Percentiles rank a stretch among this genome's conserved stretches.
These are phyloP conservation scores for Bos javanicus DNA, from an alignment of 2,113 vertebrate genomes.

Conservation along the genomic window DNA sequence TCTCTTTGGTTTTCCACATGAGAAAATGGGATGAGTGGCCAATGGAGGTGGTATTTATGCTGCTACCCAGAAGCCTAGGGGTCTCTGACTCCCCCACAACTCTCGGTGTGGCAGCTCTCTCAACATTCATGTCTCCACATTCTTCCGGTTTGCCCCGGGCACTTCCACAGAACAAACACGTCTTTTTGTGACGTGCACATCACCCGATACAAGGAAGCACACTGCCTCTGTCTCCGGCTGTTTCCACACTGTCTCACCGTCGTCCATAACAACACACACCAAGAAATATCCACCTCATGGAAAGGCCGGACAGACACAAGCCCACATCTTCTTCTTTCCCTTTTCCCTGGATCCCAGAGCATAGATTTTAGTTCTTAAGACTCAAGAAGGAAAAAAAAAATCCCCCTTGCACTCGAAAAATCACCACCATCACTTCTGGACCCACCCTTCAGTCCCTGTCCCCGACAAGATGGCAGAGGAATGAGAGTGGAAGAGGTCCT, in stretches of 20 bases:
- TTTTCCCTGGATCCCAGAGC: background rate
- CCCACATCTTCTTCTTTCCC: slow-evolving; percentile 23
- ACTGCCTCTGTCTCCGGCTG: background rate
- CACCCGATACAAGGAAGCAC: background rate
- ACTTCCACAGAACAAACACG: slow-evolving; percentile 48
- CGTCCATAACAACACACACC: background rate
- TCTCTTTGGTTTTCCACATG: slow-evolving; percentile 62
- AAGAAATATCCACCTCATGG: background rate
- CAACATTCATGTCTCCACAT: slow-evolving; percentile 37
- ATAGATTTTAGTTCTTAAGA: background rate
- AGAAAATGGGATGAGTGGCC: slow-evolving; percentile 74
- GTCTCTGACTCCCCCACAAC: slow-evolving; percentile 64
- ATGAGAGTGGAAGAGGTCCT: background rate
- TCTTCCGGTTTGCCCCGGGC: slow-evolving; percentile 3
- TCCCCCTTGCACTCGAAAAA: background rate
- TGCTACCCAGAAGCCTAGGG: slow-evolving; percentile 64
- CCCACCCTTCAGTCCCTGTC: background rate
- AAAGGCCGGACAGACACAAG: slow-evolving; percentile 20
- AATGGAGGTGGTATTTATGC: slow-evolving; percentile 70
- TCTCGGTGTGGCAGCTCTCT: slow-evolving; percentile 62
- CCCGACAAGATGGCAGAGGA: slow-evolving; percentile 16
- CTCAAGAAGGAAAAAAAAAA: slow-evolving; percentile 44
- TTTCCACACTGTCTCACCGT: background rate
- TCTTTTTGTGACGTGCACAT: background rate
- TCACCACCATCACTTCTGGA: background rate